Evolutionary conservation across 2,888 invertebrate species (phyloP).

Genomic region (Dynastes hyllus): DNA sequence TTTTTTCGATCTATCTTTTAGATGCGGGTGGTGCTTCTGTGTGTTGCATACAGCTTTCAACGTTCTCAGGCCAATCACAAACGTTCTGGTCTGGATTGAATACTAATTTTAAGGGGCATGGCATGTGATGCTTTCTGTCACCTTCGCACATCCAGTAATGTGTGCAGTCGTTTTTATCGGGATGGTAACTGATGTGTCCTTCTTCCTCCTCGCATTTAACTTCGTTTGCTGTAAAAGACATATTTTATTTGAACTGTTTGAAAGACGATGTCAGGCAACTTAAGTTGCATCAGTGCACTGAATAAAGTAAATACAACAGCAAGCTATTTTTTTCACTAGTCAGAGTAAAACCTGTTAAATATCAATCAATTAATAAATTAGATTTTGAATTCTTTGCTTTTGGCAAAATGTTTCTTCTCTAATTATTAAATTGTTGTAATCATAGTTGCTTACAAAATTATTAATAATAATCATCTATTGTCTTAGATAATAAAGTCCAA

Average conservation of each 20-base stretch:
- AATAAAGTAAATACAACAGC: too few species aligned
- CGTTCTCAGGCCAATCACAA: constrained; percentile 97
- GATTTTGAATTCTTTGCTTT: too few species aligned
- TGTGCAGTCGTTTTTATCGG: constrained; percentile 92
- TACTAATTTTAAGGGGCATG: constrained; percentile 92
- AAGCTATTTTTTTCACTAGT: too few species aligned
- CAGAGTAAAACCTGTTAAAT: too few species aligned
- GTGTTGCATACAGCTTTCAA: constrained; percentile 87
- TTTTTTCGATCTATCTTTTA: constrained; percentile 56
- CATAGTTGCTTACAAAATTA: too few species aligned
- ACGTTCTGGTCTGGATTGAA: constrained; percentile 95
- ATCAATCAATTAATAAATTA: too few species aligned
- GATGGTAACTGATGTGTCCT: constrained; percentile 95
- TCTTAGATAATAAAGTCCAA: too few species aligned
- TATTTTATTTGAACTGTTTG: constrained; percentile 57
- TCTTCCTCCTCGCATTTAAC: constrained; percentile 94
- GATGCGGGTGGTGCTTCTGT: constrained; percentile 78
- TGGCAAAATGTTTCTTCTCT: too few species aligned
- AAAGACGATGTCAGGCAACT: neutral
- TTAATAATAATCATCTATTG: too few species aligned
- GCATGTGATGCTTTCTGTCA: constrained; percentile 96
- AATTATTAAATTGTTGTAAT: too few species aligned
- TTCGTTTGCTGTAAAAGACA: constrained; percentile 82
- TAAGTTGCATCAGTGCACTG: neutral
- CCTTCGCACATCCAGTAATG: constrained; percentile 98